phyloP scores from a whole-genome alignment of 2,797 vertebrate species.

The Heterohyrax brucei region DNA sequence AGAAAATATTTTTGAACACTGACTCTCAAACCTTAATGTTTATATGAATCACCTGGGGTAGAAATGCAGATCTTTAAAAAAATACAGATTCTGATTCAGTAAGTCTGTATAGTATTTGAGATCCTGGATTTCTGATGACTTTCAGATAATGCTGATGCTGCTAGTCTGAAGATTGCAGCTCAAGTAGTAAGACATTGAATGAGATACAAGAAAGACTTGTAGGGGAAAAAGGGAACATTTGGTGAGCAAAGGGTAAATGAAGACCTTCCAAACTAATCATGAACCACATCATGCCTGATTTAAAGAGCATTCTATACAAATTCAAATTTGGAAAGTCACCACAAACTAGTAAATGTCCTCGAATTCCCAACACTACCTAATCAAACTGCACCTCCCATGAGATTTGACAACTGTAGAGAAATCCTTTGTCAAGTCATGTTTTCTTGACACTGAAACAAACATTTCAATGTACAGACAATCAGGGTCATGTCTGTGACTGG shows the following conservation, averaged over 20 bases:
- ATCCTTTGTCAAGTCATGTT: slow-evolving; percentile 37
- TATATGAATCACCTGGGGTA: background rate
- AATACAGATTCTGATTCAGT: slow-evolving; percentile 34
- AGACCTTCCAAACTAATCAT: slow-evolving; percentile 40
- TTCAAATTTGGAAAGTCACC: slow-evolving; percentile 8
- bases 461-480: slow-evolving; percentile 44
- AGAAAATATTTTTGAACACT: slow-evolving; percentile 59
- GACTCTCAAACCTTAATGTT: slow-evolving; percentile 37
- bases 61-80: slow-evolving; percentile 7
- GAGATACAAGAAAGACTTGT: background rate
- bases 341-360: slow-evolving; percentile 50
- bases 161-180: background rate
- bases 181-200: slow-evolving; percentile 28
- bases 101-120: slow-evolving; percentile 21
- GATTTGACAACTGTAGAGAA: slow-evolving; percentile 40
- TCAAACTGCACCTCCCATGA: slow-evolving; percentile 40
- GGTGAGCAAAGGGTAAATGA: slow-evolving; percentile 39
- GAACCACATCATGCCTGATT: slow-evolving; percentile 25
- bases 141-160: background rate
- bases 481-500: slow-evolving; percentile 17
- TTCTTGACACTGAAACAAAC: background rate
- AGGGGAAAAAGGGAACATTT: background rate
- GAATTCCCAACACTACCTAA: slow-evolving; percentile 20
- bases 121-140: slow-evolving; percentile 17
- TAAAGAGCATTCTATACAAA: slow-evolving; percentile 23